These are phyloP conservation scores for Trachops cirrhosus DNA, from an alignment of 2,797 vertebrate species.

Conservation along the genomic window DNA sequence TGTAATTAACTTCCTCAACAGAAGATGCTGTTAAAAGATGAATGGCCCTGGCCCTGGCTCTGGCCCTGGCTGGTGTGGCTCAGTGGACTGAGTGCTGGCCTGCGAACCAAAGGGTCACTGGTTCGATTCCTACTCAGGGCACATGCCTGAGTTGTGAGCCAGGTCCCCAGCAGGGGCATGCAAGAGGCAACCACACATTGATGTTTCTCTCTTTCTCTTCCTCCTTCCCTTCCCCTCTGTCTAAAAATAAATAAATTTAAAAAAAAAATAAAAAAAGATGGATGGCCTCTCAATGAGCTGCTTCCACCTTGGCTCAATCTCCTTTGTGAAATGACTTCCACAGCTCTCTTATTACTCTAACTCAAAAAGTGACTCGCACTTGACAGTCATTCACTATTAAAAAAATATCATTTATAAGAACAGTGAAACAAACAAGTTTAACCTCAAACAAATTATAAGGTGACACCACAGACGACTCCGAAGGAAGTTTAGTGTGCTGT, in stretches of 20 bases:
- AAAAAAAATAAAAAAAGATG: background rate
- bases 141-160: too few relatives aligned
- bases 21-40: background rate
- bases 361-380: constrained; percentile 46
- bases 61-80: too few relatives aligned
- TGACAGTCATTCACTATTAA: constrained; percentile 43
- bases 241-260: too few relatives aligned
- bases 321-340: constrained; percentile 50
- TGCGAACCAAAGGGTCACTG: too few relatives aligned
- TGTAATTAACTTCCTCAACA: constrained; percentile 28
- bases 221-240: too few relatives aligned
- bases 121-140: too few relatives aligned
- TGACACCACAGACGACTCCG: background rate
- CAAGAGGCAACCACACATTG: too few relatives aligned
- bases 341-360: constrained; percentile 39
- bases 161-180: too few relatives aligned
- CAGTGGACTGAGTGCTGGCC: too few relatives aligned
- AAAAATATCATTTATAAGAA: constrained; percentile 54
- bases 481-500: background rate
- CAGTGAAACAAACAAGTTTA: constrained; percentile 52
- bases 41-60: too few relatives aligned
- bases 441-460: constrained; percentile 38
- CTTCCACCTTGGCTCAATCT: background rate
- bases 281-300: background rate
- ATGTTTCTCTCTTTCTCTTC: too few relatives aligned